phyloP scores from a whole-genome alignment of 1,140 invertebrate species.

The Brachionus rubens region DNA sequence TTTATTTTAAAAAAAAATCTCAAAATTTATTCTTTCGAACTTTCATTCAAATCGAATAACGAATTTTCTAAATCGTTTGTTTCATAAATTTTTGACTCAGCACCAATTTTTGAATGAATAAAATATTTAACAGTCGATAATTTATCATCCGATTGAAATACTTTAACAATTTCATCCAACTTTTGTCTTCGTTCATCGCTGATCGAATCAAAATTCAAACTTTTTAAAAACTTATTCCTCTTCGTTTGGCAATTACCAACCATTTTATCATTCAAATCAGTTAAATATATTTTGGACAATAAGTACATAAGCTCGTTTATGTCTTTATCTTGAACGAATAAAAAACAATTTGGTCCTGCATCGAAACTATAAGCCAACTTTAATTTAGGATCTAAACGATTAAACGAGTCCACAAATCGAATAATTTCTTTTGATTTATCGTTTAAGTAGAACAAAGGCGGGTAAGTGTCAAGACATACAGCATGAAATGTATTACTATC shows the following conservation, averaged over 20 bases:
- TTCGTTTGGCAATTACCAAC: neutral
- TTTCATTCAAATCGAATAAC: neutral
- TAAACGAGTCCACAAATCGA: conserved; percentile 77
- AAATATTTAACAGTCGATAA: conserved; percentile 25
- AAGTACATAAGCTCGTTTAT: neutral
- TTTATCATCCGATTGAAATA: neutral
- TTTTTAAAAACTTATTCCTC: neutral
- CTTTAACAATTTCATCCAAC: neutral
- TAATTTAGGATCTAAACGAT: conserved; percentile 60
- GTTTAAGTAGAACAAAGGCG: conserved; percentile 87
- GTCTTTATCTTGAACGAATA: conserved; percentile 62
- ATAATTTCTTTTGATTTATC: conserved; percentile 77
- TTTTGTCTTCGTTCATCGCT: neutral
- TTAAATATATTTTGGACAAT: neutral
- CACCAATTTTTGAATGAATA: conserved; percentile 39
- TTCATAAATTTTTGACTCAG: neutral
- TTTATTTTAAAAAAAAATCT: too few relatives aligned
- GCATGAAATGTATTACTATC: conserved; percentile 98
- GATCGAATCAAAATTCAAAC: neutral
- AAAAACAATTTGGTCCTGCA: conserved; percentile 90
- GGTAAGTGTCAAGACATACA: conserved; percentile 86
- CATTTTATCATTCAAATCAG: neutral
- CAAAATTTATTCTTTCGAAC: too few relatives aligned
- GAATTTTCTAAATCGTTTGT: neutral
- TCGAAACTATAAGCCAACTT: conserved; percentile 91